Evolutionary conservation across 2,797 vertebrate genomes (phyloP), one percentile per base, ranked within the genome.

Genomic region (Sebastiscus tertius): DNA sequence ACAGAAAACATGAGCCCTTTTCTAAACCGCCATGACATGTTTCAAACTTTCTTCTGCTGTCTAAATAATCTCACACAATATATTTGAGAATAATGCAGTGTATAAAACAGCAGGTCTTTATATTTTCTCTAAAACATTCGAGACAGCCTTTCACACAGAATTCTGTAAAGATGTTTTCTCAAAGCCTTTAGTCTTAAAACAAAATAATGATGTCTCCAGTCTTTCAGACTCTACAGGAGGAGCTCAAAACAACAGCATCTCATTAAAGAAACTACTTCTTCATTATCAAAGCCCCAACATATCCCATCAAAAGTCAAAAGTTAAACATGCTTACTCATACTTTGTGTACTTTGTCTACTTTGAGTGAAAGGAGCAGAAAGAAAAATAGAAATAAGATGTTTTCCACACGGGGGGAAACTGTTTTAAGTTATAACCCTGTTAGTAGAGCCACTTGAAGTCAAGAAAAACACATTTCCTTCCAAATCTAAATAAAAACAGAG

Each of bases 111-210:
- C 24, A 59, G 60, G 67, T 60, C 46, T 64, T 69, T 64, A 18
- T 56, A 49, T 39, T 60, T 77, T 52, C 34, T 71, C 2, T 22
- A 27, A 80, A 82, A 79, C 7, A 55, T 9, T 20, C 9, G 9
- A 29, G 22, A 61, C 36, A 72, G 18, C 59, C 77, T 87, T 77
- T 87, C 60, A 64, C 55, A 73, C 13, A 46, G 13, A 56, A 24
- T 11, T 77, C 72, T 73, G 75, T 26, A 29, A 60, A 79, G 39
- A 84, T 60, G 58, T 52, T 85, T 82, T 76, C 60, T 72, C 31
- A 65, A 60, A 74, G 67, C 54, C n/a, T 46, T 8, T 27, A 49
- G 29, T 69, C 72, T 75, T 46, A 26, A 78, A 72, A 59, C 46
- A 62, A 75, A 69, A 69, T 79, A 64, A 79, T n/a, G 27, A 84